Evolutionary conservation across 35 echinoderm and acorn worm genomes (phyloP).

Genomic region (Heliocidaris tuberculata): DNA sequence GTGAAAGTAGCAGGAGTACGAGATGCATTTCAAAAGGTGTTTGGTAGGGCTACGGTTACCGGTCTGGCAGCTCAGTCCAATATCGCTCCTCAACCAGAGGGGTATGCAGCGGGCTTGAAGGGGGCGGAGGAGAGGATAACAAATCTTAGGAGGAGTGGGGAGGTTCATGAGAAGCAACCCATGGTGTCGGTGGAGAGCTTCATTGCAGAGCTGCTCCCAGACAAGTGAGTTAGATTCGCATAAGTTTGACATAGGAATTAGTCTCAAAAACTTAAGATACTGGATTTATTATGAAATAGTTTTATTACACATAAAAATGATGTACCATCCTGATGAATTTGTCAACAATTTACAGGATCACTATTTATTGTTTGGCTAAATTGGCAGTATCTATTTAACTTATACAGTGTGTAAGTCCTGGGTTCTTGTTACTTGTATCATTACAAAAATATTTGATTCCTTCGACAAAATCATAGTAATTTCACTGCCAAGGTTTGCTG

Average conservation of each 20-base stretch:
- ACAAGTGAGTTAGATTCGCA: slow-evolving; percentile 73
- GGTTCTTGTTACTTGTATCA: too few species aligned
- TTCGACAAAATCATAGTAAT: background rate
- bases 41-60: slow-evolving; percentile 81
- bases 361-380: too few species aligned
- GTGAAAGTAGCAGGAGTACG: slow-evolving; percentile 85
- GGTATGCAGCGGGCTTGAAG: slow-evolving; percentile 92
- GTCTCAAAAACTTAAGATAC: background rate
- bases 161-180: slow-evolving; percentile 81
- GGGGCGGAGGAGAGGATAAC: slow-evolving; percentile 93
- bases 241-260: background rate
- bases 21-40: slow-evolving; percentile 95
- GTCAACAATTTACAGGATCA: too few species aligned
- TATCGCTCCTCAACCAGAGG: slow-evolving; percentile 98
- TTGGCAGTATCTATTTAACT: too few species aligned
- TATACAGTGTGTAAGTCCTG: too few species aligned
- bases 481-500: too few species aligned
- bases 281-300: too few species aligned
- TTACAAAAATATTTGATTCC: too few species aligned
- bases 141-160: slow-evolving; percentile 81
- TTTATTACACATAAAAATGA: too few species aligned
- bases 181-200: slow-evolving; percentile 90
- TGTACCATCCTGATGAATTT: too few species aligned
- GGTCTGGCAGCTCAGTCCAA: slow-evolving; percentile 86
- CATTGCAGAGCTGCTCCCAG: slow-evolving; percentile 93